A percentile compares a stretch with the other conserved stretches of the same genome.
phyloP scores from a whole-genome alignment of 2,888 invertebrate genomes.

The Athalia circularis region DNA sequence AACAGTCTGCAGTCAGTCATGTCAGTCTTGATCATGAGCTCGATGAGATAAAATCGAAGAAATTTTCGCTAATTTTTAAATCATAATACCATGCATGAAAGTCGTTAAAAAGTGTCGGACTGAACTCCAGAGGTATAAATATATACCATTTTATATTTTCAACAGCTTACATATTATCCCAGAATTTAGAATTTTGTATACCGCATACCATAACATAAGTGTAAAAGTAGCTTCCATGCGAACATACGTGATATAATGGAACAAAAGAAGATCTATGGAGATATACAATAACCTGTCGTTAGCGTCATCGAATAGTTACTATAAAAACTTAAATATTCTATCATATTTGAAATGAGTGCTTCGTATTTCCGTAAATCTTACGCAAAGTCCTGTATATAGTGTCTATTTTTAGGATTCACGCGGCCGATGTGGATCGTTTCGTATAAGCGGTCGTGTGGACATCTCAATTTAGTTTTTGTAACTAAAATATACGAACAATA shows the following conservation, averaged over 20 bases:
- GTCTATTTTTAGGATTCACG: constrained; percentile 11
- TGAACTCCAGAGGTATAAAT: not conserved
- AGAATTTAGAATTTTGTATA: too few species aligned
- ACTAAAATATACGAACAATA: not conserved
- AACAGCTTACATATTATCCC: too few species aligned
- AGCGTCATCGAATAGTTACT: too few species aligned
- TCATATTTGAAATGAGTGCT: not conserved
- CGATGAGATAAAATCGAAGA: constrained; percentile 23
- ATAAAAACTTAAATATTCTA: not conserved
- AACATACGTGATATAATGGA: too few species aligned
- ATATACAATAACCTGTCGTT: too few species aligned
- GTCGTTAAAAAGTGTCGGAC: not conserved
- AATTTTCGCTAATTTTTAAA: not conserved
- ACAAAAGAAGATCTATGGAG: too few species aligned
- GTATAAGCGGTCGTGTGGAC: not conserved
- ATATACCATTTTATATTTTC: too few species aligned
- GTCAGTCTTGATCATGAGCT: constrained; percentile 36
- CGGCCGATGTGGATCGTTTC: not conserved
- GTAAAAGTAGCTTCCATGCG: too few species aligned
- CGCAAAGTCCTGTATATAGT: constrained; percentile 22
- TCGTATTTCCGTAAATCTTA: constrained; percentile 42
- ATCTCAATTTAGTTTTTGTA: constrained; percentile 27
- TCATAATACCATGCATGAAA: not conserved
- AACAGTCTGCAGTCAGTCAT: not conserved
- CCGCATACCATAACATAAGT: too few species aligned